Percentiles rank a stretch among this genome's conserved stretches.
Conservation (phyloP, 2,113 vertebrate genomes). For the Vicugna pacos region DNA sequence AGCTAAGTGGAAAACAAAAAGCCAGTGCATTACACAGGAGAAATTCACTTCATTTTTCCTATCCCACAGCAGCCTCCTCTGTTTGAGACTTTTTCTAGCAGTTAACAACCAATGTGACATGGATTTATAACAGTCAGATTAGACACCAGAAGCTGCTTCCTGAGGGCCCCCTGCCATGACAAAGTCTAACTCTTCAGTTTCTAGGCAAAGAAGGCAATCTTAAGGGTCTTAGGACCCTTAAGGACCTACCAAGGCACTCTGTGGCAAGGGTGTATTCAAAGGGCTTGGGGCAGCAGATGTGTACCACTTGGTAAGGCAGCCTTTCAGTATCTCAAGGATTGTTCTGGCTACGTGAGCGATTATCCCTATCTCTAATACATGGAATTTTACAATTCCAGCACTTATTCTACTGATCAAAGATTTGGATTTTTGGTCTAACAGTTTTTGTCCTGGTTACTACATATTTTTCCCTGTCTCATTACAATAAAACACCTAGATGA, state of each 20-base stretch:
- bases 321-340: background rate
- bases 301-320: background rate
- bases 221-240: background rate
- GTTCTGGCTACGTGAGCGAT: background rate
- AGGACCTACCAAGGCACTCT: background rate
- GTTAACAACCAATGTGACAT: background rate
- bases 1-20: background rate
- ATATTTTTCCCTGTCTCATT: background rate
- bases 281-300: background rate
- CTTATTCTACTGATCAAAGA: background rate
- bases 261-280: background rate
- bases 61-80: background rate
- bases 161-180: background rate
- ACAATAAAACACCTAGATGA: background rate
- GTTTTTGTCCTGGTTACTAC: background rate
- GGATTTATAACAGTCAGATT: background rate
- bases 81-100: background rate
- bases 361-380: background rate
- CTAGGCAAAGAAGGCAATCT: background rate
- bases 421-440: background rate
- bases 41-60: background rate
- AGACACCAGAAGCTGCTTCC: background rate
- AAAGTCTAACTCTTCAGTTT: background rate
- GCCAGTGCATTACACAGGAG: background rate
- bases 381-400: background rate